Evolutionary conservation across 2,797 vertebrate species (phyloP).

Genomic region (Labroides dimidiatus): DNA sequence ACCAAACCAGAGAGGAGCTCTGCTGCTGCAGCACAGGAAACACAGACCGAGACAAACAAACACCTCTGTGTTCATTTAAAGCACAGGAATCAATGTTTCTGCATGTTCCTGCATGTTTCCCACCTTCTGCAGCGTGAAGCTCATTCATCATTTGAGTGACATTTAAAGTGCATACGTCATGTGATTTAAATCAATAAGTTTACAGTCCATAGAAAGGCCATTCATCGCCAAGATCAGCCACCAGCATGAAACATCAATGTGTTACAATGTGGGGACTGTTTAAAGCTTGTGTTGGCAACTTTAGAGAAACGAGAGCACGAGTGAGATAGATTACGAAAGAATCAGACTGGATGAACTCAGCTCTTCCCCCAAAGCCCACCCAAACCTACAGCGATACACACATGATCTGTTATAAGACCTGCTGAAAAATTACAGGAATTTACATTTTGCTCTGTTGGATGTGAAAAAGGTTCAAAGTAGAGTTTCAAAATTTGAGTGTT

Average conservation of each 20-base stretch:
- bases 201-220: constrained; percentile 20
- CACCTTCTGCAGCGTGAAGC: neutral
- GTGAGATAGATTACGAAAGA: neutral
- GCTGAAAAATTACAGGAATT: too few relatives aligned
- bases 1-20: constrained; percentile 31
- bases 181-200: constrained; percentile 21
- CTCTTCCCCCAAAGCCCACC: too few relatives aligned
- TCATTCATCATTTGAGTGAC: constrained; percentile 1
- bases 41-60: neutral
- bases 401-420: too few relatives aligned
- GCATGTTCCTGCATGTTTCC: neutral
- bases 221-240: constrained; percentile 7
- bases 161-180: constrained; percentile 15
- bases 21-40: constrained; percentile 27
- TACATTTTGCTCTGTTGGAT: too few relatives aligned
- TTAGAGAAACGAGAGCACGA: neutral
- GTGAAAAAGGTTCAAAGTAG: too few relatives aligned
- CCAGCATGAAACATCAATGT: constrained; percentile 17
- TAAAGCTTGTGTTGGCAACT: too few relatives aligned
- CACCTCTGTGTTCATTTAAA: neutral
- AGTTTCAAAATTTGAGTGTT: too few relatives aligned
- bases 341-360: neutral
- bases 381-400: too few relatives aligned
- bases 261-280: neutral
- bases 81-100: neutral